Evolutionary conservation across 2,888 invertebrate species (phyloP), one percentile per base, ranked within the genome.

Genomic region (Macroteleia sp.): DNA sequence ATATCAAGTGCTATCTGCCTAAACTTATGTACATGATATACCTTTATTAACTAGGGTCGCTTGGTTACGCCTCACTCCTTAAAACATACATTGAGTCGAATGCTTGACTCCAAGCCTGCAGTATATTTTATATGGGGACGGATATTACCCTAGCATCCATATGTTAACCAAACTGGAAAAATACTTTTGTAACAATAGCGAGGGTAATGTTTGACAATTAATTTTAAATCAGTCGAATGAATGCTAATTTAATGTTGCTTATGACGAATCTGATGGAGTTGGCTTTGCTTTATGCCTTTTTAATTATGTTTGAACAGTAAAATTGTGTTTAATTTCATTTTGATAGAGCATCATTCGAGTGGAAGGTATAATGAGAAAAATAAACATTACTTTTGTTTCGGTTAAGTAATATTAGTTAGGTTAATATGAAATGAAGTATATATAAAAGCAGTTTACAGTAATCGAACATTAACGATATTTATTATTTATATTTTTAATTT

Each of bases 181-280:
- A 36, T 54, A 22, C 54, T 54, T 54, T 20, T 54, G 22, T 44
- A 59, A 59, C 57, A 44, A 42, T 59, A 44, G 32, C 57, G 32
- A 42, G 44, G 3, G 16, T 32, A 1, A 8, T 20, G 32, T 39
- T 32, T 30, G 57, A 42, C 44, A 44, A 59, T 59, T 32, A 32
- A 59, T 59, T 44, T 30, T 32, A 44, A 19, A 44, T 32, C 42
- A 44, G 44, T 20, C 20, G 32, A 10, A 32, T 32, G 30, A 32
- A 44, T 14, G 17, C 28, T 57, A 25, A 41, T 57, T 57, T 25
- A 28, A 30, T 10, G 19, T 41, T 41, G 28, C 6, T 57, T 16
- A 34, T 52, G 32, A 12, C 19, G 9, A 19, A 10, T 17, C 32
- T 30, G 25, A 46, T 42, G 44, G 5, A 28, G 16, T 46, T 12